These are phyloP conservation scores for Campylomormyrus tamandua DNA, from an alignment of 2,113 vertebrate genomes.

Conservation along the genomic window DNA sequence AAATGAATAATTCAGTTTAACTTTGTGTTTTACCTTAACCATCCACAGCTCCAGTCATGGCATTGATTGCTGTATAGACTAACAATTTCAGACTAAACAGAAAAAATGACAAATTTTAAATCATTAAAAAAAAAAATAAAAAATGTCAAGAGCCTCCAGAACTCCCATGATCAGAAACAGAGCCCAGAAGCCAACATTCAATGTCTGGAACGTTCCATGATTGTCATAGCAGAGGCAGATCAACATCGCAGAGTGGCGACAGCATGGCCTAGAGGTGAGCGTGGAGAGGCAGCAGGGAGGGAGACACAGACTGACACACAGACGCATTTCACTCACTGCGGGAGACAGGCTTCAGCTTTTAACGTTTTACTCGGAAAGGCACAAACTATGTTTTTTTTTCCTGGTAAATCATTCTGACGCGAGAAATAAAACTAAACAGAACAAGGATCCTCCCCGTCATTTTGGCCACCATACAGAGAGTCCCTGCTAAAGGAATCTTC, in stretches of 20 bases:
- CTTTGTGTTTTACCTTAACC: not conserved
- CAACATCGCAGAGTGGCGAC: not conserved
- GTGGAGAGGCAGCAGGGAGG: not conserved
- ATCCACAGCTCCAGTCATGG: not conserved
- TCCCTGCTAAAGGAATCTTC: conserved; percentile 51
- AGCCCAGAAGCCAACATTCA: conserved; percentile 9
- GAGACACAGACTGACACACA: conserved; percentile 8
- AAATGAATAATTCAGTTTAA: not conserved
- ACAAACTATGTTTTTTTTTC: conserved; percentile 70
- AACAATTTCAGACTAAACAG: not conserved
- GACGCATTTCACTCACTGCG: conserved; percentile 26
- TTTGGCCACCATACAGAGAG: conserved; percentile 53
- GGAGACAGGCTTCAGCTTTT: conserved; percentile 57
- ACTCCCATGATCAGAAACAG: not conserved
- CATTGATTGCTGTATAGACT: not conserved
- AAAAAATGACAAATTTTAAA: not conserved
- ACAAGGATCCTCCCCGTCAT: conserved; percentile 43
- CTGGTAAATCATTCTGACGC: conserved; percentile 70
- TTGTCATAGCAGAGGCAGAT: conserved; percentile 30
- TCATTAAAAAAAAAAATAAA: not conserved
- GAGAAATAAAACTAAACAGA: conserved; percentile 61
- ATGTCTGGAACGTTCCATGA: conserved; percentile 19
- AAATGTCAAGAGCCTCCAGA: not conserved
- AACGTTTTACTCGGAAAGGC: conserved; percentile 78
- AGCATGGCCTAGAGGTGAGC: not conserved